Conservation (phyloP, 2,797 vertebrate species). For the Amphiprion clarkii region DNA sequence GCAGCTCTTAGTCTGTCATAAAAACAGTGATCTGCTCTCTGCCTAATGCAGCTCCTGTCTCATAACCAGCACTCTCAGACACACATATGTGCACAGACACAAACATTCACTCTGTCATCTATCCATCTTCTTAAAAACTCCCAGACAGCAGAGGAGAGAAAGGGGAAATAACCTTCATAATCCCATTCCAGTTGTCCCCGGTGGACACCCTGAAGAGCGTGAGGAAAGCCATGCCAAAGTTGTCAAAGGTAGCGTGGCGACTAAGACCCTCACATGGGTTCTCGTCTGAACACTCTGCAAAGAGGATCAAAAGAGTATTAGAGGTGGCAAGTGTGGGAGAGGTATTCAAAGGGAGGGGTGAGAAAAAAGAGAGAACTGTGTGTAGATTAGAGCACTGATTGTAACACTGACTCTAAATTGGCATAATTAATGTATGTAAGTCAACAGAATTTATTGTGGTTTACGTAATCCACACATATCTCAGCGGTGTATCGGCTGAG, state of each 20-base stretch:
- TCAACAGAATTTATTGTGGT: conserved; percentile 66
- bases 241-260: conserved; percentile 95
- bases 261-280: conserved; percentile 96
- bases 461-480: conserved; percentile 67
- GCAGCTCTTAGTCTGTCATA: conserved; percentile 88
- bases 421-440: conserved; percentile 70
- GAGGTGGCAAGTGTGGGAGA: conserved; percentile 30
- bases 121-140: conserved; percentile 49
- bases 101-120: conserved; percentile 31
- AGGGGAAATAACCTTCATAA: conserved; percentile 93
- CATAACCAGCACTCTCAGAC: conserved; percentile 40
- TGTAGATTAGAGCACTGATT: conserved; percentile 57
- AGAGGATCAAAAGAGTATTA: conserved; percentile 46
- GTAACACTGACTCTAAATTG: conserved; percentile 51
- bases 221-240: conserved; percentile 98
- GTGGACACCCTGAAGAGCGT: conserved; percentile 97
- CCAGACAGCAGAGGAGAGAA: conserved; percentile 21
- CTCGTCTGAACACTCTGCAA: conserved; percentile 91
- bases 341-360: conserved; percentile 39
- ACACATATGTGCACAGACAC: conserved; percentile 21
- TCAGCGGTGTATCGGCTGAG: conserved; percentile 37
- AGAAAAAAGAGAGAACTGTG: conserved; percentile 46
- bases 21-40: conserved; percentile 84
- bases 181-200: conserved; percentile 98
- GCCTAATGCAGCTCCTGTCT: conserved; percentile 64